Conservation (phyloP, 2,888 invertebrate species). For the Busseola fusca region DNA sequence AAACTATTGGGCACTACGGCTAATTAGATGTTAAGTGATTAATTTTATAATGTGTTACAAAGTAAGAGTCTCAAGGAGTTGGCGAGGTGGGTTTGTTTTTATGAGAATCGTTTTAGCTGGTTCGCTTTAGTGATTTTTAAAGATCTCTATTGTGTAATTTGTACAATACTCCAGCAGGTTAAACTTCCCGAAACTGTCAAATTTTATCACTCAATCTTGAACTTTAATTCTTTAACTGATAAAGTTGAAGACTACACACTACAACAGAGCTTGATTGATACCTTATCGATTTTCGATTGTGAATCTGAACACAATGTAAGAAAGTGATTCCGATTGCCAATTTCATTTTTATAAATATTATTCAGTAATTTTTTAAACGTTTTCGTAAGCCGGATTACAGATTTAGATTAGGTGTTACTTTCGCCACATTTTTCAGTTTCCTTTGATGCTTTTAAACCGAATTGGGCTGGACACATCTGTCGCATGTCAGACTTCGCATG, state of each 20-base stretch:
- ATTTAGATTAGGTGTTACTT: background rate
- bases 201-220: too few species aligned
- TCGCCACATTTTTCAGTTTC: background rate
- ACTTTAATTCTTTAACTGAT: too few species aligned
- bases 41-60: constrained; percentile 54
- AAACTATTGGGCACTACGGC: constrained; percentile 62
- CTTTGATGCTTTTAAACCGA: background rate
- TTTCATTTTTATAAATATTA: background rate
- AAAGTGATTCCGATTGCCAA: background rate
- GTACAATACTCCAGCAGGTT: too few species aligned
- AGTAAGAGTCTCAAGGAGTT: constrained; percentile 17
- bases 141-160: background rate
- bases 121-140: background rate
- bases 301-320: background rate
- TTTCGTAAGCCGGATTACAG: background rate
- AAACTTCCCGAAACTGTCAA: too few species aligned
- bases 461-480: too few species aligned
- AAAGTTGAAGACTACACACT: too few species aligned
- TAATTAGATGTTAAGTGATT: constrained; percentile 62
- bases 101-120: background rate
- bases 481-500: too few species aligned
- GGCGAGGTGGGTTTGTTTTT: background rate
- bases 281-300: background rate
- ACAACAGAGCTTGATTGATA: background rate
- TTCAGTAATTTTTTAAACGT: background rate